phyloP scores from a whole-genome alignment of 2,888 invertebrate species.

The Drosophila melanosoma region DNA sequence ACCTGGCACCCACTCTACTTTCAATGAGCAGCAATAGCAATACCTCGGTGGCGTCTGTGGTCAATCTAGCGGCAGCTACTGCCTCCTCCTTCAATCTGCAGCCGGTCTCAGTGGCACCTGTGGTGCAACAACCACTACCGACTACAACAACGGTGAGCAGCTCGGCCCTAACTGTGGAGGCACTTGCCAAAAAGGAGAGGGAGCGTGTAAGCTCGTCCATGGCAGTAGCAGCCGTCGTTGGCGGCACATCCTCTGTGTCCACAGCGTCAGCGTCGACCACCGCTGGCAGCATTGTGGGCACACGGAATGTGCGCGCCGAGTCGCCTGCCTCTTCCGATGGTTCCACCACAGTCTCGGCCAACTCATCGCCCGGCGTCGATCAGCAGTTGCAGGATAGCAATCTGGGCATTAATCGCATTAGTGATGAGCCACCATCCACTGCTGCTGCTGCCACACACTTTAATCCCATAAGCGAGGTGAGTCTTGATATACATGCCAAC shows the following conservation, averaged over 20 bases:
- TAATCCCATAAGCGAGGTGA: conserved; percentile 85
- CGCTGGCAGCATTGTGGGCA: conserved; percentile 42
- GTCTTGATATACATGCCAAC: conserved; percentile 12
- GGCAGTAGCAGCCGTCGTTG: conserved; percentile 23
- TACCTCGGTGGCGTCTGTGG: conserved; percentile 21
- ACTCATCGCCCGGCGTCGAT: conserved; percentile 91
- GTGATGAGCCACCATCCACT: conserved; percentile 37
- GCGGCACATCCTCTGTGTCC: conserved; percentile 43
- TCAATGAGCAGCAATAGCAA: conserved; percentile 77
- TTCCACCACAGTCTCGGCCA: conserved; percentile 94
- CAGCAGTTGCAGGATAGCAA: conserved; percentile 85
- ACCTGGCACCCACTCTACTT: conserved; percentile 85
- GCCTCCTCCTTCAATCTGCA: conserved; percentile 63
- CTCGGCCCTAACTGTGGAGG: conserved; percentile 67
- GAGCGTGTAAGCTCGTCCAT: conserved; percentile 44
- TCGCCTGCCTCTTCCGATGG: conserved; percentile 87
- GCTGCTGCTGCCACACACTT: conserved; percentile 78
- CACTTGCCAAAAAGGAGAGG: conserved; percentile 76
- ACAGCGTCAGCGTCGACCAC: conserved; percentile 33
- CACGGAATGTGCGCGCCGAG: conserved; percentile 72
- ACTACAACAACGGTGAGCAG: conserved; percentile 38
- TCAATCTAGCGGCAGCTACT: conserved; percentile 42
- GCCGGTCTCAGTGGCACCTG: conserved; percentile 55
- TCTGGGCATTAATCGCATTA: conserved; percentile 75
- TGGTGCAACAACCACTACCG: conserved; percentile 35